A percentile compares a stretch with the other conserved stretches of the same genome.
Evolutionary conservation across 2,888 invertebrate genomes (phyloP).

Genomic region (Zaprionus obscuricornis): DNA sequence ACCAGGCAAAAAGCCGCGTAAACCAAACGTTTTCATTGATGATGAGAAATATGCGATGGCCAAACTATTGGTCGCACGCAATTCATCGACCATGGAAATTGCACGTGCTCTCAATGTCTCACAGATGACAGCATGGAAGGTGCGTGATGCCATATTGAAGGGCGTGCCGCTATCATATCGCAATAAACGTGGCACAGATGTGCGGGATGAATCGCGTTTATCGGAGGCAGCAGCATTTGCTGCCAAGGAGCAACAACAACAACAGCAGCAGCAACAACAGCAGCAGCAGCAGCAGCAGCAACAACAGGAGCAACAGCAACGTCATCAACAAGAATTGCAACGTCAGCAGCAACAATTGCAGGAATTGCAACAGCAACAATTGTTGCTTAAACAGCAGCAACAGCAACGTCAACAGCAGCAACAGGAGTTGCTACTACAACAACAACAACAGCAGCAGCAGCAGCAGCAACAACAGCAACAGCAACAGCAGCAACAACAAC

Average conservation of each 20-base stretch:
- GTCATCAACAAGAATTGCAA: constrained; percentile 34
- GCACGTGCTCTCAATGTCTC: constrained; percentile 82
- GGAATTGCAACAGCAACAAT: constrained; percentile 43
- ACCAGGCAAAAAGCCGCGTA: constrained; percentile 80
- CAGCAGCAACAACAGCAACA: constrained; percentile 46
- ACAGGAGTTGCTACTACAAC: constrained; percentile 45
- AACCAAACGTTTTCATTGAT: constrained; percentile 82
- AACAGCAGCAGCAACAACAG: constrained; percentile 41
- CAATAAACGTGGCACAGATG: constrained; percentile 75
- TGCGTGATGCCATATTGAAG: constrained; percentile 82
- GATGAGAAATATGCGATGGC: constrained; percentile 83
- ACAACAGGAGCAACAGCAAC: constrained; percentile 51
- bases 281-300: constrained; percentile 51
- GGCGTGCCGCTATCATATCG: constrained; percentile 83
- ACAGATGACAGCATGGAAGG: constrained; percentile 83
- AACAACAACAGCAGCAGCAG: constrained; percentile 43
- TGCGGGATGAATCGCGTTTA: constrained; percentile 39
- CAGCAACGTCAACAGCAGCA: constrained; percentile 55
- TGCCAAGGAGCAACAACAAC: constrained; percentile 54
- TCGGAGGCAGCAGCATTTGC: constrained; percentile 47
- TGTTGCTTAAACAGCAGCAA: constrained; percentile 36
- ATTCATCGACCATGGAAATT: constrained; percentile 82
- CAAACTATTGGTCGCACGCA: constrained; percentile 81
- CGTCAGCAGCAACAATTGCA: constrained; percentile 46
- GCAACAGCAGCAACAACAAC: constrained; percentile 44